A percentile compares a stretch with the other conserved stretches of the same genome.
phyloP scores from a whole-genome alignment of 92 coral and sea anemone genomes.

The Siderastrea radians region DNA sequence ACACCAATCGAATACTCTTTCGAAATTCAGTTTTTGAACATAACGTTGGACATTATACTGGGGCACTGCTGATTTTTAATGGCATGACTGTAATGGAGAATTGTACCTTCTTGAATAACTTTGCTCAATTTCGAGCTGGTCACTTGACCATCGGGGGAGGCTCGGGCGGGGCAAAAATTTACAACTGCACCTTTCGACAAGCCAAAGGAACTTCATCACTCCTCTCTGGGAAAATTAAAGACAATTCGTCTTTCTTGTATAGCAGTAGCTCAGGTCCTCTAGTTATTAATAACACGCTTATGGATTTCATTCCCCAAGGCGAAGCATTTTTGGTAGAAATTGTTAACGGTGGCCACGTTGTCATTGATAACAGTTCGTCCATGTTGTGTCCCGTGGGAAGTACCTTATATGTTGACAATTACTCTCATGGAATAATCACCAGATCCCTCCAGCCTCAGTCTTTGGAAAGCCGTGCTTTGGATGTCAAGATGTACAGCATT shows the following conservation, averaged over 20 bases:
- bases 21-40: slow-evolving; percentile 27
- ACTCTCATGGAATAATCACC: not conserved
- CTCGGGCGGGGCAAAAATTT: slow-evolving; percentile 9
- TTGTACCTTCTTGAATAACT: slow-evolving; percentile 53
- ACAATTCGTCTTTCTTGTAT: slow-evolving; percentile 13
- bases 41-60: slow-evolving; percentile 32
- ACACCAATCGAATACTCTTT: slow-evolving; percentile 32
- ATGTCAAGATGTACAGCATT: slow-evolving; percentile 48
- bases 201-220: not conserved
- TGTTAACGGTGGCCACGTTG: slow-evolving; percentile 13
- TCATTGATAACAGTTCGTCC: slow-evolving; percentile 37
- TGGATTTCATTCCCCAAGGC: not conserved
- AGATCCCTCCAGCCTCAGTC: not conserved
- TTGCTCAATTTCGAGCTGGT: slow-evolving; percentile 32
- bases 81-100: slow-evolving; percentile 24
- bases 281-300: slow-evolving; percentile 32
- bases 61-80: slow-evolving; percentile 34
- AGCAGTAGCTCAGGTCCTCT: slow-evolving; percentile 38
- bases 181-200: slow-evolving; percentile 39
- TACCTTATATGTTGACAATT: slow-evolving; percentile 3
- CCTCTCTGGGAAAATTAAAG: not conserved
- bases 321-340: slow-evolving; percentile 29
- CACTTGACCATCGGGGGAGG: slow-evolving; percentile 32
- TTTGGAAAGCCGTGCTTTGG: slow-evolving; percentile 7
- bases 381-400: slow-evolving; percentile 52